phyloP scores from a whole-genome alignment of 2,888 invertebrate species.

The Mystacides longicornis region DNA sequence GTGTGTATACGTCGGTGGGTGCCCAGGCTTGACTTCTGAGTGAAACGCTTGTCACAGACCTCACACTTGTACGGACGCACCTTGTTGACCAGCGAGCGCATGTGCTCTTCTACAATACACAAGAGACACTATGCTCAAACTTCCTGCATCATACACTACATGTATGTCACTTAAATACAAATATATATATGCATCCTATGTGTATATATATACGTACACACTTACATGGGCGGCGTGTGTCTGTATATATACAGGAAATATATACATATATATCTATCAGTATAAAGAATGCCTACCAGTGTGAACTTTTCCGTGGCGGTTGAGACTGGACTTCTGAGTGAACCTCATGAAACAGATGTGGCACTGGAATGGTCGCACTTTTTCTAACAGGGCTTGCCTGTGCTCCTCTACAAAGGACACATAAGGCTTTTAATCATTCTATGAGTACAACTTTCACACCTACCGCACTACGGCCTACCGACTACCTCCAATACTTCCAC shows the following conservation, averaged over 20 bases:
- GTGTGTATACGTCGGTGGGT: constrained; percentile 76
- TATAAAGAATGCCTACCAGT: constrained; percentile 47
- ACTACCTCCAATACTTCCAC: neutral
- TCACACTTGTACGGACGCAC: constrained; percentile 62
- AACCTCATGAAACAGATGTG: constrained; percentile 66
- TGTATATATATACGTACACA: constrained; percentile 1
- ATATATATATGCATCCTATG: neutral
- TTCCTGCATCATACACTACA: neutral
- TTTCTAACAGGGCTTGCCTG: constrained; percentile 54
- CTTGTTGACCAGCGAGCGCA: constrained; percentile 55
- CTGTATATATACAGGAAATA: neutral
- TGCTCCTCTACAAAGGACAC: constrained; percentile 42
- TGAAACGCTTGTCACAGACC: constrained; percentile 72
- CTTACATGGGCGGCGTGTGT: neutral
- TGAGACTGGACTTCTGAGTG: constrained; percentile 67
- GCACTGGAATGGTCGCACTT: constrained; percentile 63
- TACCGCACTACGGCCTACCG: neutral
- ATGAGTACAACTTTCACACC: neutral
- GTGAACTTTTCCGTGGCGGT: constrained; percentile 66
- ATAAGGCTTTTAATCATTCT: constrained; percentile 6
- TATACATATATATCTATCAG: constrained; percentile 3
- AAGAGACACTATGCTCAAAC: constrained; percentile 45
- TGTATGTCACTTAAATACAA: neutral
- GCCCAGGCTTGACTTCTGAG: constrained; percentile 76
- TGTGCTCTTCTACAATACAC: constrained; percentile 53